Conservation (phyloP, 2,113 vertebrate species). For the Suncus etruscus region DNA sequence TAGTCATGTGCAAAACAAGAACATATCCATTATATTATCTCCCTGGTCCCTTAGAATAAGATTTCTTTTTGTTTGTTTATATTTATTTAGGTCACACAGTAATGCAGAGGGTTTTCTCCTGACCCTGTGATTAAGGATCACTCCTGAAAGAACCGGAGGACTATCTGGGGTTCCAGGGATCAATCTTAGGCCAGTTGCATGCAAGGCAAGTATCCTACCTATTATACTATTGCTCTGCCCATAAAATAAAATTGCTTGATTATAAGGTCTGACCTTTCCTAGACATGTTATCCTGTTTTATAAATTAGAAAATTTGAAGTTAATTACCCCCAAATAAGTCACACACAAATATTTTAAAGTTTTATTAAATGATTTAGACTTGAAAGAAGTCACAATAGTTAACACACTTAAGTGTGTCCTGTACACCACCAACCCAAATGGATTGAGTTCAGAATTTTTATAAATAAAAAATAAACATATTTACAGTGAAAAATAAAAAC, state of each 20-base stretch:
- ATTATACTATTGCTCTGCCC: too few species aligned
- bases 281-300: not conserved
- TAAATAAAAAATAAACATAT: constrained; percentile 96
- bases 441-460: constrained; percentile 95
- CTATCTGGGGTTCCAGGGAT: too few species aligned
- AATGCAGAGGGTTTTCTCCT: too few species aligned
- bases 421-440: constrained; percentile 97
- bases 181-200: too few species aligned
- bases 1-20: too few species aligned
- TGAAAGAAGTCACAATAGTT: constrained; percentile 99
- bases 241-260: not conserved
- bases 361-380: constrained; percentile 99
- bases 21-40: too few species aligned
- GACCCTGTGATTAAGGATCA: too few species aligned
- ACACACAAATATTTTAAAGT: constrained; percentile 86
- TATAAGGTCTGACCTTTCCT: not conserved
- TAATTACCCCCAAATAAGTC: constrained; percentile 38
- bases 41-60: too few species aligned
- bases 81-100: too few species aligned
- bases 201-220: too few species aligned
- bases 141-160: too few species aligned
- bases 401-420: constrained; percentile 94
- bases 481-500: constrained; percentile 88
- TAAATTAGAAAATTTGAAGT: not conserved
- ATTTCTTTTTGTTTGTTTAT: too few species aligned